A percentile compares a stretch with the other conserved stretches of the same genome.
Evolutionary conservation across 2,888 invertebrate species (phyloP).

Genomic region (Apamea monoglypha): DNA sequence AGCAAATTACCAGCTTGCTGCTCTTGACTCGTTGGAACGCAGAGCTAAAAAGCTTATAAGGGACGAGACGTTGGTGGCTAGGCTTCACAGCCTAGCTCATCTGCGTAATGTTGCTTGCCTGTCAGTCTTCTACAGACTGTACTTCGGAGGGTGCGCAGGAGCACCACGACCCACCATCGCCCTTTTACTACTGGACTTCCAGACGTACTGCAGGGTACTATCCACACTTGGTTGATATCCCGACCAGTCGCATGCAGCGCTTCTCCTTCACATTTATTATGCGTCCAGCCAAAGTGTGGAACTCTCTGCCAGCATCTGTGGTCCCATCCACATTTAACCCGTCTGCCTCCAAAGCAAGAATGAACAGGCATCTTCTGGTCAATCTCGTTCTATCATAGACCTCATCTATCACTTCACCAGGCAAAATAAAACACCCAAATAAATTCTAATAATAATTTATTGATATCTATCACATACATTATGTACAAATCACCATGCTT

Average conservation of each 20-base stretch:
- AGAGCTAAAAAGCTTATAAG: no score
- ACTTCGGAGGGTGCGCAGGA: not conserved
- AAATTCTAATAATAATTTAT: constrained; percentile 78
- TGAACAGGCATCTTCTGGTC: not conserved
- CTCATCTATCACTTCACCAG: not conserved
- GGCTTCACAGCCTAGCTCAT: not conserved
- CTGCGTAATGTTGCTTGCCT: no score
- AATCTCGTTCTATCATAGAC: not conserved
- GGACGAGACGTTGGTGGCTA: not conserved
- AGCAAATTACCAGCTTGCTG: no score
- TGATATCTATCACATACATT: constrained; percentile 85
- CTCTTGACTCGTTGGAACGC: no score
- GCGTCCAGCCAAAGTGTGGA: not conserved
- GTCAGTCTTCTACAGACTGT: no score
- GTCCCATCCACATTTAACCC: not conserved
- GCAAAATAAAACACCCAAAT: constrained; percentile 32
- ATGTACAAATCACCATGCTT: constrained; percentile 86
- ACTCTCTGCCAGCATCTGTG: not conserved
- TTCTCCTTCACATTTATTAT: not conserved
- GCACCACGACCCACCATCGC: not conserved
- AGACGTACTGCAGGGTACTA: not conserved
- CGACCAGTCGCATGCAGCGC: not conserved
- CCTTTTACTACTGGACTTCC: not conserved
- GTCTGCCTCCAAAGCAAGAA: not conserved
- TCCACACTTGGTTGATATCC: not conserved